Conservation (phyloP, 2,797 vertebrate genomes). For the Odontamblyopus rebecca region DNA sequence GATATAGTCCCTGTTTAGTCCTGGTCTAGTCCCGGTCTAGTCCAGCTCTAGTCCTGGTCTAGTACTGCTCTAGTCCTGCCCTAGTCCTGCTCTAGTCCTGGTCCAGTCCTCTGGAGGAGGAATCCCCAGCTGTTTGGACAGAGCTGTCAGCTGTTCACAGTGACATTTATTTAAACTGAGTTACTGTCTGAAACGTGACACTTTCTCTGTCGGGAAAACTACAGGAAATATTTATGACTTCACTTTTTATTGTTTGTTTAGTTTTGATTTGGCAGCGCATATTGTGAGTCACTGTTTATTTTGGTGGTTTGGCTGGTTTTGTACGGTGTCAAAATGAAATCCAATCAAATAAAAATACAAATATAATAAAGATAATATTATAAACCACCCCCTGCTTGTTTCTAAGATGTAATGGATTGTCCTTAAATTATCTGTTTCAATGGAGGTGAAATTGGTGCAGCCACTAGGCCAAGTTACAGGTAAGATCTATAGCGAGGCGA, state of each 20-base stretch:
- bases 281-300: too few relatives aligned
- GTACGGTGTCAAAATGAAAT: too few relatives aligned
- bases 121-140: conserved; percentile 6
- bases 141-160: conserved; percentile 2
- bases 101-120: background rate
- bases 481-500: too few relatives aligned
- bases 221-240: conserved; percentile 1
- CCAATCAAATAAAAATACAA: too few relatives aligned
- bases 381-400: too few relatives aligned
- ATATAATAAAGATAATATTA: too few relatives aligned
- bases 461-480: too few relatives aligned
- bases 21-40: background rate
- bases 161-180: background rate
- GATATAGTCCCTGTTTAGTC: background rate
- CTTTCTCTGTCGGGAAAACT: background rate
- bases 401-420: too few relatives aligned
- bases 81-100: background rate
- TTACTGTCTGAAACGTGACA: conserved; percentile 4
- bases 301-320: too few relatives aligned
- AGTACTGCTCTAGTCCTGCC: background rate
- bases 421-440: too few relatives aligned
- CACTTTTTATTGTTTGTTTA: conserved; percentile 13
- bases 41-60: background rate
- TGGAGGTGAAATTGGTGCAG: too few relatives aligned
- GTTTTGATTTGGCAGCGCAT: background rate